A percentile compares a stretch with the other conserved stretches of the same genome.
Evolutionary conservation across 2,113 vertebrate species (phyloP).

Genomic region (Poeciliopsis retropinna): DNA sequence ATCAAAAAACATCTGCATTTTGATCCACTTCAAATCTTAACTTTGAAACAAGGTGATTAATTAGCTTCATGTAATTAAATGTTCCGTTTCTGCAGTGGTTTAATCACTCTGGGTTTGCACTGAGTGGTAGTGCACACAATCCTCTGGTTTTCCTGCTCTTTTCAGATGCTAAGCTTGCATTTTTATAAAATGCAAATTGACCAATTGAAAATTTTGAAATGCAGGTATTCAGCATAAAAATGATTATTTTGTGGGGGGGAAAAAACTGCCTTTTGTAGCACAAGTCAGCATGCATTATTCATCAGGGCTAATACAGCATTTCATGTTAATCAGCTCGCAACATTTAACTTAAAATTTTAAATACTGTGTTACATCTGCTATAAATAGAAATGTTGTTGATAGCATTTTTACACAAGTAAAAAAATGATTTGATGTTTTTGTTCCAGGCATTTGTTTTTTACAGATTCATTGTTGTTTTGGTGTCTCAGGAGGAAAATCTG

Average conservation of each 20-base stretch:
- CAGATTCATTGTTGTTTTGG: constrained; percentile 54
- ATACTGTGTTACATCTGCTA: constrained; percentile 42
- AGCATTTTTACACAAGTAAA: constrained; percentile 51
- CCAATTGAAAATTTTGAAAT: constrained; percentile 54
- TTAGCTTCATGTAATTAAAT: constrained; percentile 60
- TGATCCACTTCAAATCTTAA: constrained; percentile 34
- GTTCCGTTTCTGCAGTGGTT: constrained; percentile 43
- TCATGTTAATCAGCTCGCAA: constrained; percentile 50
- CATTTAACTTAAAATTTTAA: constrained; percentile 44
- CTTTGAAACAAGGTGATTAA: constrained; percentile 55
- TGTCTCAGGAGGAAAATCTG: constrained; percentile 31
- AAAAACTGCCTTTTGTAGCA: constrained; percentile 27
- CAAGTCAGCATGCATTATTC: constrained; percentile 59
- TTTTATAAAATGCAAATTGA: constrained; percentile 68
- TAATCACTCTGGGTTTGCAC: constrained; percentile 57
- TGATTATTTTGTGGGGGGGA: constrained; percentile 45
- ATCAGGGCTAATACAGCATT: constrained; percentile 49
- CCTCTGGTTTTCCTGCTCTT: constrained; percentile 45
- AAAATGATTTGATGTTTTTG: constrained; percentile 43
- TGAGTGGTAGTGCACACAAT: constrained; percentile 30
- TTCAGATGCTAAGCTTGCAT: constrained; percentile 67
- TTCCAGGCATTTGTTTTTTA: constrained; percentile 59
- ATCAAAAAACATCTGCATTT: constrained; percentile 8
- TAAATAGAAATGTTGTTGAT: constrained; percentile 59
- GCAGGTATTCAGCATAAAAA: constrained; percentile 59